Base-by-base conservation (phyloP, 2,888 invertebrate species). In the Laothoe populi region DNA sequence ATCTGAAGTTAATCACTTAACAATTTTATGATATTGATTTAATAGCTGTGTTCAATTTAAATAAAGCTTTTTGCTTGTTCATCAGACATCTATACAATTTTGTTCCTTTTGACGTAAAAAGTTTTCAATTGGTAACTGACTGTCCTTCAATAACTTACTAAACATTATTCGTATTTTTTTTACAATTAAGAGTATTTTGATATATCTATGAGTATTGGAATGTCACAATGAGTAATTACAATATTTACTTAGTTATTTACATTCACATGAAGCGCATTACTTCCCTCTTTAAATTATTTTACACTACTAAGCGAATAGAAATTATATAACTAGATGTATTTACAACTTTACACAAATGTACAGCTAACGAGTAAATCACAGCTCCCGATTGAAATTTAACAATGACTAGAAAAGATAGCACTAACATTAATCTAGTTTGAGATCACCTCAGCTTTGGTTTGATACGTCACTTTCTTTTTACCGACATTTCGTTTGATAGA, bases 321-420 rank as follows among this genome's bases (percentile, higher is more conserved):
- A 61, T 45, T 16, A 23, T n/a, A 61, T 57, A 21, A 57, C 42
- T n/a, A 66, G 70, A 72, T 73, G 48, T 75, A 77, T 71, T 77
- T 61, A 75, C 64, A 74, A 69, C 68, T 68, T 59, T 60, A 62
- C 69, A 68, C 72, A 69, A 75, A 81, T 84, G 69, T 83, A 90
- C 68, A 81, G 78, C 83, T 84, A 86, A 79, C 81, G 73, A 84
- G 78, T 87, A 87, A 88, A 91, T 92, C 92, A 92, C 92, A 92
- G 92, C 89, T 88, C 85, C 88, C 80, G 87, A 88, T 88, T 84
- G 82, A 86, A 85, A 79, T 57, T 64, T 69, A 65, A 66, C 72
- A 71, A 69, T 70, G 74, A 77, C 72, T 80, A 78, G 71, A 72
- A 65, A 60, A n/a, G 2, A 16, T 57, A 65, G 66, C 49, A 62